A percentile compares a stretch with the other conserved stretches of the same genome.
Evolutionary conservation across 1,140 invertebrate genomes (phyloP).

Genomic region (Drosophila sp.): DNA sequence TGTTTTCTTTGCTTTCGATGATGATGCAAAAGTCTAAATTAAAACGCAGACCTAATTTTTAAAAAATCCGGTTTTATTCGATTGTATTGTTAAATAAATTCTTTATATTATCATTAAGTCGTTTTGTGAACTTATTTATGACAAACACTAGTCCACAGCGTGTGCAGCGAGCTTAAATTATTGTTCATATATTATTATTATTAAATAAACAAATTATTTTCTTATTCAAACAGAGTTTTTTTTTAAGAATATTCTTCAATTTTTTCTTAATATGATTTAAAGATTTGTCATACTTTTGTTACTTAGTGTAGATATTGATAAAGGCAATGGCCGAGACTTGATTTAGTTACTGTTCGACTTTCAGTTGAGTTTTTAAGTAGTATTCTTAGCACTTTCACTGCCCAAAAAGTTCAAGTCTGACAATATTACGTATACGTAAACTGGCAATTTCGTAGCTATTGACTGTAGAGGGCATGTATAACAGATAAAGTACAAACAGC

Average conservation of each 20-base stretch:
- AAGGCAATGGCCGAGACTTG: background rate
- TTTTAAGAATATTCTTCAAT: background rate
- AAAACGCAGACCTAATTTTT: constrained; percentile 81
- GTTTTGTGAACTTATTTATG: constrained; percentile 33
- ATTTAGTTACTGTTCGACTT: background rate
- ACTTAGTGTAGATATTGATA: background rate
- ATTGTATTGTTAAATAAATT: constrained; percentile 30
- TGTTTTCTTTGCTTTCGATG: constrained; percentile 43
- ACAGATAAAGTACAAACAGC: constrained; percentile 63
- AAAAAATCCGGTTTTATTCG: constrained; percentile 59
- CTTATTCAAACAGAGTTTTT: background rate
- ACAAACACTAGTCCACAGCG: constrained; percentile 15
- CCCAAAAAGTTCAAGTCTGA: background rate
- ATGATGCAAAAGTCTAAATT: constrained; percentile 79
- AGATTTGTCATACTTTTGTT: constrained; percentile 1
- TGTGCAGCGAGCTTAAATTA: background rate
- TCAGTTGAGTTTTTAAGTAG: too few relatives aligned
- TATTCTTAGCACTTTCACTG: constrained; percentile 59
- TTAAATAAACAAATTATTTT: constrained; percentile 4
- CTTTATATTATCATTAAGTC: constrained; percentile 35
- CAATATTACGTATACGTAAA: constrained; percentile 50
- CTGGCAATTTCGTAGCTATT: constrained; percentile 10
- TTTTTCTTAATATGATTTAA: background rate
- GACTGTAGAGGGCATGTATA: constrained; percentile 29
- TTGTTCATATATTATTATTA: background rate